These are phyloP conservation scores for Margaritifera margaritifera DNA, from an alignment of 2,888 invertebrate genomes.

Conservation along the genomic window DNA sequence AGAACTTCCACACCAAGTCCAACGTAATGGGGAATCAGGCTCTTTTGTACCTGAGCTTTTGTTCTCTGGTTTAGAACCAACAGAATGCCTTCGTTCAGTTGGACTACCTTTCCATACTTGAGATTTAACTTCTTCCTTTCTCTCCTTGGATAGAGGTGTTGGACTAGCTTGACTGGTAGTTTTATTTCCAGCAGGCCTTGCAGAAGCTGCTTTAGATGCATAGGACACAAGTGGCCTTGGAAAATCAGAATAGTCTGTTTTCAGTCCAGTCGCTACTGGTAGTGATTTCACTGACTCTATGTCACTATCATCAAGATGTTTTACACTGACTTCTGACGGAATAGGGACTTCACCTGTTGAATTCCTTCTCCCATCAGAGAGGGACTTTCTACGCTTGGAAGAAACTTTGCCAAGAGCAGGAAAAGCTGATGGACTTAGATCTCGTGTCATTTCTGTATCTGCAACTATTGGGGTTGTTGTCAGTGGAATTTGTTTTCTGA, in stretches of 20 bases:
- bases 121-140: constrained; percentile 17
- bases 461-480: constrained; percentile 22
- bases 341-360: constrained; percentile 61
- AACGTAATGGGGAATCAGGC: background rate
- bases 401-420: constrained; percentile 50
- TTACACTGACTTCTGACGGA: constrained; percentile 37
- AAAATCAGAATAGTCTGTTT: constrained; percentile 25
- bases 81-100: constrained; percentile 63
- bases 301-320: constrained; percentile 63
- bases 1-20: no score
- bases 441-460: constrained; percentile 37
- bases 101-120: constrained; percentile 60
- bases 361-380: constrained; percentile 53
- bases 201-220: constrained; percentile 63
- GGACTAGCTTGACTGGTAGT: constrained; percentile 17
- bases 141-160: constrained; percentile 19
- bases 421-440: constrained; percentile 66
- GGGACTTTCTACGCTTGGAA: constrained; percentile 34
- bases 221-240: constrained; percentile 58
- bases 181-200: constrained; percentile 33
- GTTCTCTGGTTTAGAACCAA: constrained; percentile 62
- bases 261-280: constrained; percentile 51
- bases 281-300: constrained; percentile 66
- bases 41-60: constrained; percentile 28
- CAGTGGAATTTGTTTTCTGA: constrained; percentile 5